Base-by-base conservation (phyloP, 2,113 vertebrate genomes). In the Bambusicola thoracicus region DNA sequence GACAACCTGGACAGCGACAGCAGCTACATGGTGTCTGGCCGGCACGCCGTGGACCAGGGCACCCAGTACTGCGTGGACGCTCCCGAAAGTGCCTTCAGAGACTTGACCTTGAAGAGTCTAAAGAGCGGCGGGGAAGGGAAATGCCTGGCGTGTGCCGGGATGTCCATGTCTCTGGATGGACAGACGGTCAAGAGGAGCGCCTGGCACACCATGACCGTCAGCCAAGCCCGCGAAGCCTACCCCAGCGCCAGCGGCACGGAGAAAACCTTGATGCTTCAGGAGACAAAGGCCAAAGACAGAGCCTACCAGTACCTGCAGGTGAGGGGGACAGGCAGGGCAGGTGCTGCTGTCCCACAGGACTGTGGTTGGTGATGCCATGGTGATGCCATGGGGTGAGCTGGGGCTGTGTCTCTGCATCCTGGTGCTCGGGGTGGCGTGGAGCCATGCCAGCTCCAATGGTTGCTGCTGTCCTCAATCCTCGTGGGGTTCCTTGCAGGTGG, bases 1-100 rank as follows among this genome's bases (percentile, higher is more conserved):
- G 99, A 99, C 97, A 99, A 99, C 97, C 96, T 99, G 97, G 99
- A 99, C 97, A 99, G 99, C 20, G 99, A 99, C 95, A 99, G 99
- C 83, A 99, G 99, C 97, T 99, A 98, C 96, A 97, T 99, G 95
- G 98, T 98, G 95, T 98, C 98, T 0, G 92, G 98, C 70, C 96
- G 97, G 46, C 98, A 98, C 20, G 98, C 97, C 56, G 81, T 97
- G 56, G 96, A 98, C 81, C 97, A 98, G 77, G 97, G 97, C 89
- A 93, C 93, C 90, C 98, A 99, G 95, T 98, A 97, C 79, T 99
- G 99, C 17, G 97, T 99, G 49, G 99, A 99, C 91, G 98, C 98
- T 95, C 98, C 99, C 46, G 99, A 99, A 91, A 98, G 99, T 93
- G 99, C 99, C 96, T 99, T 99, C 97, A 98, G 99, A 98, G 99